Percentiles rank a stretch among this genome's conserved stretches.
These are phyloP conservation scores for Tiliacea citrago DNA, from an alignment of 2,888 invertebrate species.

Conservation along the genomic window DNA sequence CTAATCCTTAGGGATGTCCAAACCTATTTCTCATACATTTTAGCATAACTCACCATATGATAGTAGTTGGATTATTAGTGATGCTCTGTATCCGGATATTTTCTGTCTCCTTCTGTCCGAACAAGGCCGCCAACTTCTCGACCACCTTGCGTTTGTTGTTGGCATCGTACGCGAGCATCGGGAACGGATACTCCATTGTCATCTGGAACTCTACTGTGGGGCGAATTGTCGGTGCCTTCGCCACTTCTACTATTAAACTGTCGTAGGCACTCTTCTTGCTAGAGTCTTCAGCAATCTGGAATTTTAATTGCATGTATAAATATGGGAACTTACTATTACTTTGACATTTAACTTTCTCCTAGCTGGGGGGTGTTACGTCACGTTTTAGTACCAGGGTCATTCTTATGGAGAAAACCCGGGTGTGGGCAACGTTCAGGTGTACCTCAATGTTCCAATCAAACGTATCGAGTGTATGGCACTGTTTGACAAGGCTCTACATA, in stretches of 20 bases:
- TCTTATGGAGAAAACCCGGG: not conserved
- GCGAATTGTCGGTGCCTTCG: constrained; percentile 91
- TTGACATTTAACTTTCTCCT: not conserved
- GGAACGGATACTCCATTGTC: constrained; percentile 93
- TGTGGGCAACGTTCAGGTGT: not conserved
- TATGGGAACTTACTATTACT: not conserved
- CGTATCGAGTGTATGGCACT: not conserved
- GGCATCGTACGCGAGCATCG: constrained; percentile 93
- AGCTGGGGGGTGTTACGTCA: not conserved
- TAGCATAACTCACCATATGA: constrained; percentile 90
- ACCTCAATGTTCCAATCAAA: not conserved
- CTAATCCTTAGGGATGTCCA: no score
- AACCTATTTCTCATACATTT: not conserved
- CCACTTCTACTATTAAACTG: constrained; percentile 94
- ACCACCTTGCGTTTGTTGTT: constrained; percentile 94
- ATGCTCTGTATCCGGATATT: constrained; percentile 94
- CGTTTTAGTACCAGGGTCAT: not conserved
- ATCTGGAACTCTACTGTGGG: constrained; percentile 96
- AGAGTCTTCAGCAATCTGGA: constrained; percentile 93
- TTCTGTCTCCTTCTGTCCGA: constrained; percentile 93
- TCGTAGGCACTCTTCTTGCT: constrained; percentile 94
- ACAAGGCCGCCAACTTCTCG: constrained; percentile 94
- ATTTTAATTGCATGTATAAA: not conserved
- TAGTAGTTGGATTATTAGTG: constrained; percentile 92
- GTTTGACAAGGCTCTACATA: not conserved